Evolutionary conservation across 2,797 vertebrate species (phyloP), one percentile per base, ranked within the genome.

Genomic region (Silurus aristotelis): DNA sequence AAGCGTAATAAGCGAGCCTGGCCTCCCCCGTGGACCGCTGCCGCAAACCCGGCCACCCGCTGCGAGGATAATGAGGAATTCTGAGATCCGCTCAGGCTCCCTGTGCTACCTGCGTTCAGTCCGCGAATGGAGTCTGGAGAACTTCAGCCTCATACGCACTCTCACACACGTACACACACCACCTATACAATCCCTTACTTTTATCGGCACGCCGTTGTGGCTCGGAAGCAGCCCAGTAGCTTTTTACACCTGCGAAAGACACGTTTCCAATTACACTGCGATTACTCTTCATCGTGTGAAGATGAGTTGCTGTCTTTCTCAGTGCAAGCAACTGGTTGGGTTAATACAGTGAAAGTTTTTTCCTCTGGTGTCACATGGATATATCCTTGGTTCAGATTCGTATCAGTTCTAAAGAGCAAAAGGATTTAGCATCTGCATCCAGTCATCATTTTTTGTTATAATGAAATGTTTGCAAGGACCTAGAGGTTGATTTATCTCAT

Each of bases 11-110:
- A 95, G 94, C 91, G 93, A 94, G 94, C 92, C 93, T 93, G 93
- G 92, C 93, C 94, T 92, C 92, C 93, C 93, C 94, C 93, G 84
- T 87, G 87, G 85, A 88, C 92, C 93, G 91, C 90, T 91, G 92
- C 92, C 88, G 86, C 94, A 93, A 92, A 82, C 94, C 91, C 90
- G 91, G 93, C 91, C 92, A 90, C 92, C 95, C 88, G 92, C 94
- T 94, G 94, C 88, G 94, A 86, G 73, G 92, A 94, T 96, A 95
- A 96, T 95, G 94, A 95, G 95, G 95, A 96, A 95, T 96, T 96
- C 94, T 95, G 93, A 94, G 95, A 95, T 95, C 95, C 93, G 94
- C 94, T 95, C 95, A 95, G 95, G 94, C 94, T 95, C 93, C 91
- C 92, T 85, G 86, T 93, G 93, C 95, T 94, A 95, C 94, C 93